Evolutionary conservation across 2,797 vertebrate genomes (phyloP).

Genomic region (Neosilurus hyrtlii): DNA sequence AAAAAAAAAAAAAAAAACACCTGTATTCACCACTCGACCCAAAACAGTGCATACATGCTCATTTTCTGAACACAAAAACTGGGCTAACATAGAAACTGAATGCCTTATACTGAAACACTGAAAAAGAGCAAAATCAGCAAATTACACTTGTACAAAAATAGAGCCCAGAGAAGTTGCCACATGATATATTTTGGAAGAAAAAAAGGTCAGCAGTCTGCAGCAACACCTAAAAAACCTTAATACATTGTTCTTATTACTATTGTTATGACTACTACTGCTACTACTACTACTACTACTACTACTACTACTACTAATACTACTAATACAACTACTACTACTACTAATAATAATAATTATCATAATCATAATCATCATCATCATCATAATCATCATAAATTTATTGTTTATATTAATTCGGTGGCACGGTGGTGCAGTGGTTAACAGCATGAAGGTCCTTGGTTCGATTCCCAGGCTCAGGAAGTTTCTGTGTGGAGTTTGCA

Average conservation of each 20-base stretch:
- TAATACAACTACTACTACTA: too few species aligned
- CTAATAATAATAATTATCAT: too few species aligned
- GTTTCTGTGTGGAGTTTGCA: too few species aligned
- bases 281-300: too few species aligned
- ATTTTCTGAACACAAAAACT: background rate
- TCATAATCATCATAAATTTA: too few species aligned
- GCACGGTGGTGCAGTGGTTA: too few species aligned
- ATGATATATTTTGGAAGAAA: background rate
- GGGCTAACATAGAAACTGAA: background rate
- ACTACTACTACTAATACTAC: too few species aligned
- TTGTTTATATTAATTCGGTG: too few species aligned
- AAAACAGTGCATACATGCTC: background rate
- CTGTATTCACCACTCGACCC: background rate
- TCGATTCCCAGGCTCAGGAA: too few species aligned
- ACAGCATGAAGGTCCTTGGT: too few species aligned
- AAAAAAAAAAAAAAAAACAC: conserved; percentile 5
- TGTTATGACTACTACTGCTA: background rate
- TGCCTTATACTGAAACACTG: background rate
- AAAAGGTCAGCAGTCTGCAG: background rate
- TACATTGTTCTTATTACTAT: background rate
- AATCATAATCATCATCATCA: too few species aligned
- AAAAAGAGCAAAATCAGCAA: conserved; percentile 6
- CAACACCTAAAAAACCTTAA: background rate
- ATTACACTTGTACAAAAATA: background rate
- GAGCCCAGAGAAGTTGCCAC: background rate